A percentile compares a stretch with the other conserved stretches of the same genome.
These are phyloP conservation scores for Sisyra nigra DNA, from an alignment of 2,888 invertebrate species.

Conservation along the genomic window DNA sequence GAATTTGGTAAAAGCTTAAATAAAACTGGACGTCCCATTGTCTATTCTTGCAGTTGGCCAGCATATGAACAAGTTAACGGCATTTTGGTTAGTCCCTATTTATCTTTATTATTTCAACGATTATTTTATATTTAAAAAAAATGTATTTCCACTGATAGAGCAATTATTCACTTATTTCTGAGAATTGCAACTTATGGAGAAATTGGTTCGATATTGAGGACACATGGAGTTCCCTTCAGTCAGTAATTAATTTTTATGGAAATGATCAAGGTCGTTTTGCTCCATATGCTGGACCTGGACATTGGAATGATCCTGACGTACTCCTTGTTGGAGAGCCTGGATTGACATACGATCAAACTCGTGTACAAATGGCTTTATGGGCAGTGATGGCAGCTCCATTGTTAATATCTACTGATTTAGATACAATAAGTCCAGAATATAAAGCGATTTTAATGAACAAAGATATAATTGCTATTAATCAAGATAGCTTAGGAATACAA, in stretches of 20 bases:
- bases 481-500: slow-evolving; percentile 45
- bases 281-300: slow-evolving; percentile 38
- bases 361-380: slow-evolving; percentile 57
- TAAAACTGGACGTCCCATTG: slow-evolving; percentile 54
- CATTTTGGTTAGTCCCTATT: slow-evolving; percentile 33
- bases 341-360: slow-evolving; percentile 40
- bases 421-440: slow-evolving; percentile 35
- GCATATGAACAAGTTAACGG: slow-evolving; percentile 49
- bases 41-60: slow-evolving; percentile 77
- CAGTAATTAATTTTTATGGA: slow-evolving; percentile 38
- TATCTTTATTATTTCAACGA: too few species aligned
- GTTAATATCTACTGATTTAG: slow-evolving; percentile 47
- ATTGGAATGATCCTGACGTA: slow-evolving; percentile 49
- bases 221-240: slow-evolving; percentile 34
- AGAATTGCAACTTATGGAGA: slow-evolving; percentile 42
- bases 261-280: slow-evolving; percentile 35
- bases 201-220: slow-evolving; percentile 42
- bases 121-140: too few species aligned
- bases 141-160: slow-evolving; percentile 24
- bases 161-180: slow-evolving; percentile 31
- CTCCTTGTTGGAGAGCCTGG: slow-evolving; percentile 40
- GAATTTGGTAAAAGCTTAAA: slow-evolving; percentile 53
- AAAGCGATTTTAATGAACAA: slow-evolving; percentile 41
- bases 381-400: slow-evolving; percentile 50
- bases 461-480: slow-evolving; percentile 44